phyloP scores from a whole-genome alignment of 1,140 invertebrate species.

The Helicoverpa zea region DNA sequence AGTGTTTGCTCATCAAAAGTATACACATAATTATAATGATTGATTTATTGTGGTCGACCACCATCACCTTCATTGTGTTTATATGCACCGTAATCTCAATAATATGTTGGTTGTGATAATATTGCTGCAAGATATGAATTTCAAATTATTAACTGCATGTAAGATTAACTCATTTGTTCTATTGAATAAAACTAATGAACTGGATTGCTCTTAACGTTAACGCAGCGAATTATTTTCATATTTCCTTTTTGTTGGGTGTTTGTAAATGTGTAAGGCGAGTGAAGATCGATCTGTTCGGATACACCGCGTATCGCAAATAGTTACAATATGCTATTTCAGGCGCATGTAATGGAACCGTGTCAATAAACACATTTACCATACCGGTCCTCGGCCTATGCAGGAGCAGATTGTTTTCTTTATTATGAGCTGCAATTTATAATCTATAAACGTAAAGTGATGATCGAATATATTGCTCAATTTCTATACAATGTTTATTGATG shows the following conservation, averaged over 20 bases:
- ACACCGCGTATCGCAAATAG: slow-evolving; percentile 33
- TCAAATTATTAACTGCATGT: no score
- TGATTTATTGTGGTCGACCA: no score
- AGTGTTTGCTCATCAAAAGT: not conserved
- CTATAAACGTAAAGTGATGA: not conserved
- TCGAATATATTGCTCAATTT: not conserved
- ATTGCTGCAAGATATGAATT: no score
- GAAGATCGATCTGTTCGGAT: slow-evolving; percentile 39
- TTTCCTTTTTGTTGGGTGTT: not conserved
- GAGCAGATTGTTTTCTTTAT: slow-evolving; percentile 14
- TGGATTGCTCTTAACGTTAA: no score
- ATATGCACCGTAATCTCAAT: no score
- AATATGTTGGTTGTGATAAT: no score
- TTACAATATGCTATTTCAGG: slow-evolving; percentile 39
- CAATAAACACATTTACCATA: slow-evolving; percentile 45
- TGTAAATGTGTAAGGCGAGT: not conserved
- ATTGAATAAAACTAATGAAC: no score
- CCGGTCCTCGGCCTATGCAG: slow-evolving; percentile 8
- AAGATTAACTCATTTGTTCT: no score
- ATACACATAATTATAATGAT: no score
- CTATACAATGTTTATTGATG: not conserved
- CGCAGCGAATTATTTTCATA: not conserved
- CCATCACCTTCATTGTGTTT: no score
- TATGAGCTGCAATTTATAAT: not conserved
- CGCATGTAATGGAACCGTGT: slow-evolving; percentile 38